Base-by-base conservation (phyloP, 2,113 vertebrate genomes). In the Chelonoidis abingdonii region DNA sequence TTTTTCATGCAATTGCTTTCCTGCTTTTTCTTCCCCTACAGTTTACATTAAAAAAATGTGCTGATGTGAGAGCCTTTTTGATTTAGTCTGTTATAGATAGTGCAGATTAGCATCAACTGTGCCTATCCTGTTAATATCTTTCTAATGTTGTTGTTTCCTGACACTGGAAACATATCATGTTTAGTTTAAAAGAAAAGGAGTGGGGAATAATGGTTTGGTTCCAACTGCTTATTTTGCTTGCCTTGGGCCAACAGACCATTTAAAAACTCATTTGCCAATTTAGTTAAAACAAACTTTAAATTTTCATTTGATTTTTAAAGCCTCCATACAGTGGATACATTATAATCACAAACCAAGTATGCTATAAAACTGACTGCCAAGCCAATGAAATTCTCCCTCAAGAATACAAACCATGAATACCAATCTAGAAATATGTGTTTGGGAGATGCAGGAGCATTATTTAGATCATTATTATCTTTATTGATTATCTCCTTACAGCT, bases 261-360 rank as follows among this genome's bases (percentile, higher is more conserved):
- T n/a, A 38, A 19, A 69, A 69, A 69, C 31, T 38, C 6, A 69
- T 69, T 69, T 69, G 35, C 65, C 16, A 19, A 21, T 69, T 38
- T 38, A 69, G 4, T 69, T 69, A 69, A 69, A n/a, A n/a, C 65
- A 69, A 69, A 38, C 35, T n/a, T 69, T 8, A n/a, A 69, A 69
- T 69, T 17, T 65, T 35, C 31, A 65, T 65, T 69, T 69, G 17
- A n/a, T 69, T 69, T 69, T n/a, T 38, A 69, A 69, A 69, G 6
- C 21, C 41, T 24, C 22, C 38, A 41, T 25, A 47, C 14, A 84
- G 1, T 41, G 62, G 12, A 87, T 59, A 24, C 0, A 0, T 8
- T 75, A 56, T 53, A 69, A 57, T 81, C 24, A 72, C 89, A 84
- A 41, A n/a, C 5, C 47, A 88, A 24, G 17, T 80, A 78, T 4